A percentile compares a stretch with the other conserved stretches of the same genome.
phyloP scores from a whole-genome alignment of 2,113 vertebrate genomes.

The Oenanthe melanoleuca region DNA sequence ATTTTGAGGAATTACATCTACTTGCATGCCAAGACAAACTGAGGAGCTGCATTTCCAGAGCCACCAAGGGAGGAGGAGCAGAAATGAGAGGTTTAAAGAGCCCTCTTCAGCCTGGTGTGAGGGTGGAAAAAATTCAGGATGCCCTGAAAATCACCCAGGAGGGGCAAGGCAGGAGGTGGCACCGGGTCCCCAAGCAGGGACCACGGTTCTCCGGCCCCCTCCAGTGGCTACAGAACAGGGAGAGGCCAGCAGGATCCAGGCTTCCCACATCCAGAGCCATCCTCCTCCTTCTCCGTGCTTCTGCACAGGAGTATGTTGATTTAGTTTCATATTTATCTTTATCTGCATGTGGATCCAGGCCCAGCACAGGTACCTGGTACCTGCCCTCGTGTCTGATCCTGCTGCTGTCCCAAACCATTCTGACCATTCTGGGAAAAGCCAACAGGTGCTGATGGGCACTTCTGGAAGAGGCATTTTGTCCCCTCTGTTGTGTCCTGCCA shows the following conservation, averaged over 20 bases:
- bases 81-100: not conserved
- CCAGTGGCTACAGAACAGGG: slow-evolving; percentile 7
- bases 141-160: not conserved
- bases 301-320: not conserved
- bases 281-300: not conserved
- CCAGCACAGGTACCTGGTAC: not conserved
- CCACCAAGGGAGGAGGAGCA: not conserved
- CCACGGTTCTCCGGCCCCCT: slow-evolving; percentile 48
- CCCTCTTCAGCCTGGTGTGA: not conserved
- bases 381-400: not conserved
- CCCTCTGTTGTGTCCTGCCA: not conserved
- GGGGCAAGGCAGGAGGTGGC: not conserved
- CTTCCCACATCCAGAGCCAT: not conserved
- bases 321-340: not conserved
- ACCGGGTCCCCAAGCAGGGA: not conserved
- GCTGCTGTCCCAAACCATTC: not conserved
- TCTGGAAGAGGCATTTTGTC: not conserved
- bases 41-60: not conserved
- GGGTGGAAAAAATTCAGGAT: not conserved
- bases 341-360: not conserved
- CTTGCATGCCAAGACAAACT: not conserved
- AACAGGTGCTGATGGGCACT: not conserved
- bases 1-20: not conserved
- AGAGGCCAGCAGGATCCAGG: not conserved
- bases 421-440: not conserved